Evolutionary conservation across 2,888 invertebrate species (phyloP).

Genomic region (Drosophila aldrichi): DNA sequence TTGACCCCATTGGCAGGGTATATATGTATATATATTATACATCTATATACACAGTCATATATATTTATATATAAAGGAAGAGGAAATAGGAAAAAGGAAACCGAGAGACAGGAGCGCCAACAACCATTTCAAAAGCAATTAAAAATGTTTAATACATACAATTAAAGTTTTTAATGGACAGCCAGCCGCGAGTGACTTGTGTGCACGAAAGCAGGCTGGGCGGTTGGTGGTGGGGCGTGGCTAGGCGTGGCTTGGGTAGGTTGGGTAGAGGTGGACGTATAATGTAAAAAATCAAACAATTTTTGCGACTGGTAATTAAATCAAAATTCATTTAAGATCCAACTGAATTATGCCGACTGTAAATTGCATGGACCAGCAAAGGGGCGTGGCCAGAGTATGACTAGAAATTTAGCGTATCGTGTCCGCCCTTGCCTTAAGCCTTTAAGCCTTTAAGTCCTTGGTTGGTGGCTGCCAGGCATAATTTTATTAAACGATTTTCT

Average conservation of each 20-base stretch:
- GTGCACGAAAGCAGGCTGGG: background rate
- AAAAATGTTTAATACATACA: slow-evolving; percentile 66
- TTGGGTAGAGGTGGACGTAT: background rate
- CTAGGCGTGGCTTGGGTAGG: background rate
- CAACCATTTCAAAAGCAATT: slow-evolving; percentile 56
- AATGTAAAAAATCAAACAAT: slow-evolving; percentile 57
- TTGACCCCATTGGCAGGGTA: slow-evolving; percentile 10
- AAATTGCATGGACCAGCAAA: slow-evolving; percentile 25
- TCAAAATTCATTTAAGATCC: slow-evolving; percentile 56
- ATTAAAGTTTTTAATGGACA: slow-evolving; percentile 71
- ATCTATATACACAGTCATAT: background rate
- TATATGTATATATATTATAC: background rate
- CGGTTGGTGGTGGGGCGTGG: too few species aligned
- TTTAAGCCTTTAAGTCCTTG: slow-evolving; percentile 35
- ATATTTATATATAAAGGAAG: slow-evolving; percentile 13
- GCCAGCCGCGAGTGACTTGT: slow-evolving; percentile 22
- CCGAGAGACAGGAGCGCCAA: slow-evolving; percentile 49
- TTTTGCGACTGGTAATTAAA: slow-evolving; percentile 58
- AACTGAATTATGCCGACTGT: slow-evolving; percentile 58
- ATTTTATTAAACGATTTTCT: slow-evolving; percentile 73
- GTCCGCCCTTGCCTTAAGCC: background rate
- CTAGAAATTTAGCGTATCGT: slow-evolving; percentile 23
- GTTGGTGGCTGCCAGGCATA: slow-evolving; percentile 35
- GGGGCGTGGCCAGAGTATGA: slow-evolving; percentile 1
- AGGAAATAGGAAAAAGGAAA: slow-evolving; percentile 29